Evolutionary conservation across 2,888 invertebrate genomes (phyloP), one percentile per base, ranked within the genome.

Genomic region (Cepaea hortensis): DNA sequence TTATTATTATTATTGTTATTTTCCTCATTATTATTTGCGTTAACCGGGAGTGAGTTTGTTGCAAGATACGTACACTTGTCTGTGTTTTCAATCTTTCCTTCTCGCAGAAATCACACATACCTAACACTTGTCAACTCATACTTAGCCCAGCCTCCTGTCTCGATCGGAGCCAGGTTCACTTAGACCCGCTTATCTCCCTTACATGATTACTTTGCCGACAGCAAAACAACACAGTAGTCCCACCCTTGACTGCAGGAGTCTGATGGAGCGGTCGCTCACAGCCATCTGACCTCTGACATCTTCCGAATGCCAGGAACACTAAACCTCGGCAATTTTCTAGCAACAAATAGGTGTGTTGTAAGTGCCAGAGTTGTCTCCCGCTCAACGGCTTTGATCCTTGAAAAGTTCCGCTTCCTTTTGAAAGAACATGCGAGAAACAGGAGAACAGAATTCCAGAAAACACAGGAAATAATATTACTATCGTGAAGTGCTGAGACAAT

Each of bases 181-280:
- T 83, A 48, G n/a, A 23, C 23, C 18, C 83, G 35, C 83, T 83
- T 72, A 50, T 55, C 83, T 83, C 83, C 75, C 73, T 83, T 83
- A 55, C 83, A 73, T 0, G 50, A 50, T 83, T 83, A 62, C 61
- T 73, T 7, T 75, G 73, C 73, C 55, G 73, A 23, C 48, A 72
- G 82, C 82, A 11, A 55, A 50, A n/a, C 82, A 72, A 23, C 48
- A 50, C 72, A 18, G 48, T 55, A 61, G 72, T 70, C 20, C 62
- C 50, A 0, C 82, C 72, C 48, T 82, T 70, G 70, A 70, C 81
- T 82, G 55, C 15, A n/a, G 23, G 72, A 72, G 72, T 73, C n/a
- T 72, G 50, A 72, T 55, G 55, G 48, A 50, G 50, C 23, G 9
- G 50, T 23, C 82, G 72, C 55, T 55, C 55, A 55, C 23, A 50